Percentiles rank a stretch among this genome's conserved stretches.
These are phyloP conservation scores for Zoanthus gigantus DNA, from an alignment of 92 coral and sea anemone species.

Conservation along the genomic window DNA sequence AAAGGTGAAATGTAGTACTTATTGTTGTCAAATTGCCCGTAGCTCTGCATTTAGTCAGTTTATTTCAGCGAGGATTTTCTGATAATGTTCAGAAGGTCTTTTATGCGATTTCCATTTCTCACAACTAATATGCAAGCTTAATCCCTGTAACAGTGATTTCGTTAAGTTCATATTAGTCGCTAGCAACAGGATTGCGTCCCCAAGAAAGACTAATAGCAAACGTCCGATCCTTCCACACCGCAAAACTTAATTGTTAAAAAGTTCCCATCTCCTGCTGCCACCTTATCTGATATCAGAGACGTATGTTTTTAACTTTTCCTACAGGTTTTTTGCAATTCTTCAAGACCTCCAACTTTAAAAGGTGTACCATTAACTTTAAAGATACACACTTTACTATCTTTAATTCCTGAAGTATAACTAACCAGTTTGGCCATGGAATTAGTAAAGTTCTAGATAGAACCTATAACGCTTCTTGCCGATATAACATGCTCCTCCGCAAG, in stretches of 20 bases:
- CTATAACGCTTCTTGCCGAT: constrained; percentile 18
- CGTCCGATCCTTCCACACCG: neutral
- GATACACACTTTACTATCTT: neutral
- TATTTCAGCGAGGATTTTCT: neutral
- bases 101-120: constrained; percentile 23
- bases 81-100: constrained; percentile 13
- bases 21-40: neutral
- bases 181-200: neutral
- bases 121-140: neutral
- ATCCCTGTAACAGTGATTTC: constrained; percentile 10
- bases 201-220: neutral
- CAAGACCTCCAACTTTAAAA: no score
- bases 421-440: constrained; percentile 30
- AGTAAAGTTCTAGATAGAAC: constrained; percentile 32
- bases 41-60: constrained; percentile 24
- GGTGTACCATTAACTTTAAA: no score
- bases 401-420: neutral
- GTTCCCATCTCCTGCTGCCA: no score
- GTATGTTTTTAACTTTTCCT: neutral
- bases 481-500: constrained; percentile 19
- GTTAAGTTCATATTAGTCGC: no score
- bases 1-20: no score
- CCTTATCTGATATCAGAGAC: no score
- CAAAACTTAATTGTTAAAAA: no score
- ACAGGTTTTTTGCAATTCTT: no score